phyloP scores from a whole-genome alignment of 2,113 vertebrate species.

The Myrmecobius fasciatus region DNA sequence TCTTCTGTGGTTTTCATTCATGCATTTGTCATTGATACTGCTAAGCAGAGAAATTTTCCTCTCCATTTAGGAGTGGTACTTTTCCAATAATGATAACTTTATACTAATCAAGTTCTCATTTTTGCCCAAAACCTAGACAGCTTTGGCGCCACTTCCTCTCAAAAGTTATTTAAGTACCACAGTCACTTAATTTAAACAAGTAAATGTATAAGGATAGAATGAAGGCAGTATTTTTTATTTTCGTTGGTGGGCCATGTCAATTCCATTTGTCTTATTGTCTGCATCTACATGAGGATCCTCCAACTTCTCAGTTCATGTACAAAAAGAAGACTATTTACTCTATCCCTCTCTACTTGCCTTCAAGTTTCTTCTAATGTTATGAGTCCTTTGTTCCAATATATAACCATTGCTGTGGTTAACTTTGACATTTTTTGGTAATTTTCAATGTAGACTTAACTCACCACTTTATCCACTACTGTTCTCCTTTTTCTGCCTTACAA shows the following conservation, averaged over 20 bases:
- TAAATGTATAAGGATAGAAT: background rate
- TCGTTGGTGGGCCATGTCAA: background rate
- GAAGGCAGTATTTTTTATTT: background rate
- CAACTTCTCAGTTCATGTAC: background rate
- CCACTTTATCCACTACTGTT: background rate
- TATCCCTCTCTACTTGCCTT: background rate
- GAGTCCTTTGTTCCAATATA: background rate
- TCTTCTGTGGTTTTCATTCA: slow-evolving; percentile 66
- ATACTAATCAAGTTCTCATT: background rate
- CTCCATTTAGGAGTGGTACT: slow-evolving; percentile 42
- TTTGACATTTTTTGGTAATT: background rate
- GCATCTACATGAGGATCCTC: background rate
- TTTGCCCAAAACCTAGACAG: slow-evolving; percentile 32
- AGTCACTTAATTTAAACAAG: background rate
- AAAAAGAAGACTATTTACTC: background rate
- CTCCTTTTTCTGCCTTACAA: background rate
- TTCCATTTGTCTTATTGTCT: background rate
- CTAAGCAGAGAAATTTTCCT: slow-evolving; percentile 54
- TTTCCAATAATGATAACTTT: slow-evolving; percentile 47
- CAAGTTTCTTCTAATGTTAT: background rate
- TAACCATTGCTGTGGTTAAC: background rate
- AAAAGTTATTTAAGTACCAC: background rate
- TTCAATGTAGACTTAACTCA: background rate
- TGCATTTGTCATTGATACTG: slow-evolving; percentile 62
- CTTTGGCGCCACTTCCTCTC: background rate